A percentile compares a stretch with the other conserved stretches of the same genome.
phyloP scores from a whole-genome alignment of 2,888 invertebrate genomes.

The Amphiduros pacificus region DNA sequence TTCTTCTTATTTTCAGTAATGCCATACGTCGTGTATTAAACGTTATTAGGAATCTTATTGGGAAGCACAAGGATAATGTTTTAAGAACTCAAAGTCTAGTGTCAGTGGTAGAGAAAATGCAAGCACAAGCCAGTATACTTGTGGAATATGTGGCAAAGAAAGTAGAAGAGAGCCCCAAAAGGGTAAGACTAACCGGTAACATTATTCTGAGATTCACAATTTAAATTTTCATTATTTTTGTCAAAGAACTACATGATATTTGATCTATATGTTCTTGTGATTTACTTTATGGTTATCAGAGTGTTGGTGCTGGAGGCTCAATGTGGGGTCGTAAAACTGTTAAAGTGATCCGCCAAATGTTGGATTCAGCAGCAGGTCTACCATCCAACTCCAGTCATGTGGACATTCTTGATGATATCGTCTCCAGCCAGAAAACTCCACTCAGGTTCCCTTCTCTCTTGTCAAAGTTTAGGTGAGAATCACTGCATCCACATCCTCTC shows the following conservation, averaged over 20 bases:
- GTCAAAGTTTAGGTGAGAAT: background rate
- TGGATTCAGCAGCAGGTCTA: background rate
- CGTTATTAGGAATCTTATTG: conserved; percentile 41
- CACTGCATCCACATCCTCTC: no score
- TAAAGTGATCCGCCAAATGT: background rate
- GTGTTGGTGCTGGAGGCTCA: background rate
- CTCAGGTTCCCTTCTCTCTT: background rate
- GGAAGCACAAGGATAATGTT: conserved; percentile 39
- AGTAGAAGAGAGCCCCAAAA: background rate
- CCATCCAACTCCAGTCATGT: background rate
- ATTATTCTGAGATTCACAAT: background rate
- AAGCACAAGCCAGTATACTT: conserved; percentile 28
- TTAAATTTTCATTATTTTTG: no score
- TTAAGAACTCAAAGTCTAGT: conserved; percentile 39
- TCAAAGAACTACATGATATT: no score
- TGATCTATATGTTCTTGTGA: no score
- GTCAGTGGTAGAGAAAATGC: conserved; percentile 31
- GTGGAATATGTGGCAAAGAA: background rate
- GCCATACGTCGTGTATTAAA: conserved; percentile 42
- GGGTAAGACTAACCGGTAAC: no score
- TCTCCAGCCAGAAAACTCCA: background rate
- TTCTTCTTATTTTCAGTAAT: conserved; percentile 32
- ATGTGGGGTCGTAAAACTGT: background rate
- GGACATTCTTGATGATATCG: background rate
- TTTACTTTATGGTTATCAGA: no score